These are phyloP conservation scores for Hemibagrus guttatus DNA, from an alignment of 2,797 vertebrate genomes.

Conservation along the genomic window DNA sequence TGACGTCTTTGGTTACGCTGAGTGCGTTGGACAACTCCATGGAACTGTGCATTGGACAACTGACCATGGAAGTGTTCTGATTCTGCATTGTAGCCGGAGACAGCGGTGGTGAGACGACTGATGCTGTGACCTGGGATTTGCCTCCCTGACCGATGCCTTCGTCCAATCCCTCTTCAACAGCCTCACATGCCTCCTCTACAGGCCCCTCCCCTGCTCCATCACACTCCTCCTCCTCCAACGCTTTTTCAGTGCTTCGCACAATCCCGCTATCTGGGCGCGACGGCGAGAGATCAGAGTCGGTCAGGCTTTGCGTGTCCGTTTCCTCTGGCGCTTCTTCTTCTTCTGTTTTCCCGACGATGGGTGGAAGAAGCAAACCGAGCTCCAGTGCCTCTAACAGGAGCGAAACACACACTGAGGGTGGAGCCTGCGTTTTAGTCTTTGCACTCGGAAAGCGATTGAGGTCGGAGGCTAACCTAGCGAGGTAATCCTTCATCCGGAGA, in stretches of 20 bases:
- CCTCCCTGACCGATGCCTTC: neutral
- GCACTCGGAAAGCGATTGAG: slow-evolving; percentile 78
- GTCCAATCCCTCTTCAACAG: slow-evolving; percentile 75
- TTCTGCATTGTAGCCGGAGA: slow-evolving; percentile 61
- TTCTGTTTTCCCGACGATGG: slow-evolving; percentile 66
- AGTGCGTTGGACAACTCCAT: slow-evolving; percentile 88
- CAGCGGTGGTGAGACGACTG: slow-evolving; percentile 61
- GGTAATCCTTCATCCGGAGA: slow-evolving; percentile 87
- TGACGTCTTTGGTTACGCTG: slow-evolving; percentile 88
- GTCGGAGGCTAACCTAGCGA: slow-evolving; percentile 84
- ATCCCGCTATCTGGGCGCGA: slow-evolving; percentile 71
- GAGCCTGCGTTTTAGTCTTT: slow-evolving; percentile 67
- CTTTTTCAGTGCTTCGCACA: neutral
- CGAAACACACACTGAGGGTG: slow-evolving; percentile 79
- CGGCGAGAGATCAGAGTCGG: slow-evolving; percentile 86
- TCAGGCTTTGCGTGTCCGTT: slow-evolving; percentile 88
- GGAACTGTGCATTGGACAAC: too few relatives aligned
- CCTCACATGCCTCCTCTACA: slow-evolving; percentile 85
- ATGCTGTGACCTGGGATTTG: neutral
- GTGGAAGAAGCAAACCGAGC: slow-evolving; percentile 84
- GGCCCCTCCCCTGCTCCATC: slow-evolving; percentile 73
- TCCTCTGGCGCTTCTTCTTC: slow-evolving; percentile 73
- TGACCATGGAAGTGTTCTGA: slow-evolving; percentile 72
- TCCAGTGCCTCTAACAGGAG: slow-evolving; percentile 81
- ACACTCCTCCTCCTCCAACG: slow-evolving; percentile 58